Base-by-base conservation (phyloP, 1,140 invertebrate species). In the Halictus rubicundus region DNA sequence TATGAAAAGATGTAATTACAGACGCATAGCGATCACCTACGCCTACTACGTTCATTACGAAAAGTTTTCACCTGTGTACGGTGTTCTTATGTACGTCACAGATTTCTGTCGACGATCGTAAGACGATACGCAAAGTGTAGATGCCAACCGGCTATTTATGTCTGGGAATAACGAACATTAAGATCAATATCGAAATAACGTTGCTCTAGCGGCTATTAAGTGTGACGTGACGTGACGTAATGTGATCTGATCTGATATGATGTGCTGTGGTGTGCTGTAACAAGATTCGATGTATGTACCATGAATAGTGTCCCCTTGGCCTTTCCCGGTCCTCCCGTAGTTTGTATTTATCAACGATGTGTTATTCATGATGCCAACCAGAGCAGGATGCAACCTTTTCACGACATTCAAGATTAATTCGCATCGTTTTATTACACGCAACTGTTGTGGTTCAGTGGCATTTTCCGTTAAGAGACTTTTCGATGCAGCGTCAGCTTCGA, bases 381-480 rank as follows among this genome's bases (percentile, higher is more conserved):
- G 72, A 73, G 86, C 88, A 12, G 91, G 91, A 59, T 91, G 90
- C n/a, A 93, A 81, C 66, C 89, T 86, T 85, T 91, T 91, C 1
- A 93, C 87, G 0, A 93, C 92, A 64, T 90, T 91, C 3, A 93
- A 68, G 77, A 93, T 83, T 21, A 93, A 78, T 84, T 92, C 92
- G 66, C 92, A 93, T 7, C 92, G 84, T 87, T 93, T 93, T 27
- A 93, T 92, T 0, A 93, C 91, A 32, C 92, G 76, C 5, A 93
- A 77, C 78, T 93, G 92, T 61, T 92, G 90, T 5, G 92, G 88
- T 69, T 91, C 89, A 19, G 92, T 91, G 10, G 88, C 84, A 61
- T 90, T 91, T 37, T 91, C 87, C 5, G 75, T 54, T 5, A 92
- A 65, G 6, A 92, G 81, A 63, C 81, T 89, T 72, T 93, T 91